phyloP scores from a whole-genome alignment of 2,888 invertebrate genomes.

The Mystacides longicornis region DNA sequence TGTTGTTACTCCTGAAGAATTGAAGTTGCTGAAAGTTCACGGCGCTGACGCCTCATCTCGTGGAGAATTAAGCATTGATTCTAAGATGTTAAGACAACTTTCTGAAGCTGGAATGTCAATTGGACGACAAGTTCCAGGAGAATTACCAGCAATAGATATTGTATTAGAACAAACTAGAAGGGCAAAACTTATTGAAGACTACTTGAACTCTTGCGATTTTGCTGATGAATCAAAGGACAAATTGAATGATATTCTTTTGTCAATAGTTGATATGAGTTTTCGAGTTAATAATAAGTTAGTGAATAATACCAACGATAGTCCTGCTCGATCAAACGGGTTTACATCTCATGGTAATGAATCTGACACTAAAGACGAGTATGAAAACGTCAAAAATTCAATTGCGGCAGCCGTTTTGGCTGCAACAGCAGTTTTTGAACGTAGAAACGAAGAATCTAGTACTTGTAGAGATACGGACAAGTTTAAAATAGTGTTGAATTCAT shows the following conservation, averaged over 20 bases:
- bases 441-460: constrained; percentile 39
- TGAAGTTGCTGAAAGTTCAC: constrained; percentile 45
- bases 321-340: neutral
- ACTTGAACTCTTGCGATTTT: constrained; percentile 44
- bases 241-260: constrained; percentile 44
- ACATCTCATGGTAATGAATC: neutral
- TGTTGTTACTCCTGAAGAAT: constrained; percentile 46
- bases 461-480: constrained; percentile 40
- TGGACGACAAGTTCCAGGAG: constrained; percentile 54
- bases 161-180: constrained; percentile 46
- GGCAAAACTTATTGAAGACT: constrained; percentile 44
- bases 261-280: constrained; percentile 47
- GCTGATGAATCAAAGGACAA: constrained; percentile 49
- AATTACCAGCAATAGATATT: constrained; percentile 55
- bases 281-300: neutral
- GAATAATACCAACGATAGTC: neutral
- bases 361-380: constrained; percentile 31
- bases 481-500: constrained; percentile 45
- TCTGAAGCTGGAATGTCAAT: constrained; percentile 64
- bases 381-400: constrained; percentile 48
- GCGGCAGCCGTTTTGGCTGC: constrained; percentile 48
- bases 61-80: constrained; percentile 57
- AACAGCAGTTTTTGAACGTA: constrained; percentile 46
- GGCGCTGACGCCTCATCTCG: constrained; percentile 45
- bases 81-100: constrained; percentile 56